Percentiles rank a stretch among this genome's conserved stretches.
These are phyloP conservation scores for Cygnus atratus DNA, from an alignment of 2,113 vertebrate species.

Conservation along the genomic window DNA sequence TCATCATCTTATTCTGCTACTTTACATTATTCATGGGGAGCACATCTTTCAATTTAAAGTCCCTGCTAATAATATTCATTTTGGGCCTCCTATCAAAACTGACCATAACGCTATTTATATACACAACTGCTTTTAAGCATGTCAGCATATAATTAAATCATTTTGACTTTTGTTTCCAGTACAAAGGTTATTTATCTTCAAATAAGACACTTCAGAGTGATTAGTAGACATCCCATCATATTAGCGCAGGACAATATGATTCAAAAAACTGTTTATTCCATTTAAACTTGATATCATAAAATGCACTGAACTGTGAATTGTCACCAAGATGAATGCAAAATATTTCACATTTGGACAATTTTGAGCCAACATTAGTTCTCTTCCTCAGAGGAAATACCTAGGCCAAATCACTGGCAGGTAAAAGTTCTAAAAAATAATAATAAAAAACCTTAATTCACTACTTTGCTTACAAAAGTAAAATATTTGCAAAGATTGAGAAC, in stretches of 20 bases:
- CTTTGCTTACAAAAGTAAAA: neutral
- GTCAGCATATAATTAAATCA: neutral
- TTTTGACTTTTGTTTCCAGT: slow-evolving; percentile 5
- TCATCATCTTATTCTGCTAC: neutral
- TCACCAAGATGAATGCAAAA: neutral
- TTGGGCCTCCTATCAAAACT: neutral
- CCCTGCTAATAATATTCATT: neutral
- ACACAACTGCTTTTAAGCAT: neutral
- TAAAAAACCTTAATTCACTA: neutral
- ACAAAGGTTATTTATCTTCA: neutral
- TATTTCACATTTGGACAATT: neutral
- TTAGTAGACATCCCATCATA: neutral
- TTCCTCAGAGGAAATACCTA: neutral
- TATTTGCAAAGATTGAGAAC: neutral
- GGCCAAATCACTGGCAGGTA: neutral
- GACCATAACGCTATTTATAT: neutral
- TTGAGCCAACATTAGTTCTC: neutral
- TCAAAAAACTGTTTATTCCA: neutral
- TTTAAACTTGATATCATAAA: neutral
- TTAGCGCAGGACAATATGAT: neutral
- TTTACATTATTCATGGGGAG: neutral
- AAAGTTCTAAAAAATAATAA: neutral
- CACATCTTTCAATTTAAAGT: neutral
- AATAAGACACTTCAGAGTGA: neutral
- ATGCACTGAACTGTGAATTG: neutral